These are phyloP conservation scores for Morbakka virulenta DNA, from an alignment of 30 jellyfish, hydroid and myxozoan genomes.

Conservation along the genomic window DNA sequence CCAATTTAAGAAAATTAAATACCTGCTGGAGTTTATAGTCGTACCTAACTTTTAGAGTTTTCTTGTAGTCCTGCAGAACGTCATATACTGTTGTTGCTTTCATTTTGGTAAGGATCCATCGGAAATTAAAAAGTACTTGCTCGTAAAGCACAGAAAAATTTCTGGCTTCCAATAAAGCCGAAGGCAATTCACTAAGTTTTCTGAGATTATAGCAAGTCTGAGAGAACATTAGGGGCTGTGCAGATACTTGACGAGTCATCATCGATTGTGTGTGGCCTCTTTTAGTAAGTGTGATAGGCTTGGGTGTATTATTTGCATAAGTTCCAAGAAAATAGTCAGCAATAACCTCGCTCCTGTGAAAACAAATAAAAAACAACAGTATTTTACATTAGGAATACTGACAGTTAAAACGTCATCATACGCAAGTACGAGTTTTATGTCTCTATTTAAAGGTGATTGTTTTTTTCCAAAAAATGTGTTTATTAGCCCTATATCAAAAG, in stretches of 20 bases:
- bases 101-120: constrained; percentile 50
- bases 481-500: no score
- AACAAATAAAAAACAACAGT: constrained; percentile 3
- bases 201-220: constrained; percentile 56
- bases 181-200: constrained; percentile 77
- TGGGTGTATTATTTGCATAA: constrained; percentile 58
- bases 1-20: background rate
- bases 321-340: constrained; percentile 73
- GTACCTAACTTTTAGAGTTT: constrained; percentile 46
- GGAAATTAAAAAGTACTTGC: constrained; percentile 65
- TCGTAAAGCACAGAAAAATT: constrained; percentile 41
- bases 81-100: constrained; percentile 58
- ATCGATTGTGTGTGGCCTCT: constrained; percentile 17
- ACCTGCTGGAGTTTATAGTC: constrained; percentile 5
- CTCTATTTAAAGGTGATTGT: no score
- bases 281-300: constrained; percentile 32
- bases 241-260: constrained; percentile 56
- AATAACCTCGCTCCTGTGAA: constrained; percentile 7
- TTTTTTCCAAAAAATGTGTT: no score
- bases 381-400: no score
- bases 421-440: no score
- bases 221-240: constrained; percentile 35
- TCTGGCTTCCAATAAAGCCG: constrained; percentile 31
- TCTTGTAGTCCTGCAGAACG: constrained; percentile 27
- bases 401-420: no score